phyloP scores from a whole-genome alignment of 2,888 invertebrate species.

The Caenorhabditis imperialis region DNA sequence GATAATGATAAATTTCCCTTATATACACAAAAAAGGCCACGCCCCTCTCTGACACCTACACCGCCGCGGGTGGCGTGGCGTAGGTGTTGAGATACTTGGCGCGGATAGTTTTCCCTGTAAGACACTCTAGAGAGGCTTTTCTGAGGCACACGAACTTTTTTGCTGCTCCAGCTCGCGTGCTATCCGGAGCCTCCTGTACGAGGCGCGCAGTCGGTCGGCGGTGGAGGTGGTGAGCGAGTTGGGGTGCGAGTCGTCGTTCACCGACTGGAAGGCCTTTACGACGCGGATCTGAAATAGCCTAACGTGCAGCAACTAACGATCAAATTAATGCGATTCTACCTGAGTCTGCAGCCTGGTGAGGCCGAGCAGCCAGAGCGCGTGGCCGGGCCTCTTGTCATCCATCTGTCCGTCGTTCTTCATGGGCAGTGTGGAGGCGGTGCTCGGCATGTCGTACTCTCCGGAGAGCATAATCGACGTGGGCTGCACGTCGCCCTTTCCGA shows the following conservation, averaged over 20 bases:
- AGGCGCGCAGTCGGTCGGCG: constrained; percentile 75
- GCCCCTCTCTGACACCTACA: too few species aligned
- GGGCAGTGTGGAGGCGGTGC: constrained; percentile 45
- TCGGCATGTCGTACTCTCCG: constrained; percentile 67
- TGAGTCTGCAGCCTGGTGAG: constrained; percentile 76
- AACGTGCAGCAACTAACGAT: constrained; percentile 1
- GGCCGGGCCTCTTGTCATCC: constrained; percentile 71
- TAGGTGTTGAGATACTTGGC: constrained; percentile 33
- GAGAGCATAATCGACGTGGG: constrained; percentile 76
- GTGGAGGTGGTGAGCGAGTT: constrained; percentile 75
- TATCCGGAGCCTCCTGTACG: constrained; percentile 74
- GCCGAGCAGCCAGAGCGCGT: constrained; percentile 76
- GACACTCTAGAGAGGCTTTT: not conserved
- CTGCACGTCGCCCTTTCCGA: constrained; percentile 76
- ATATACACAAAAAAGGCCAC: too few species aligned
- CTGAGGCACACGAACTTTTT: constrained; percentile 69
- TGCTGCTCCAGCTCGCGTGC: constrained; percentile 76
- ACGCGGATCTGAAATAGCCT: constrained; percentile 76
- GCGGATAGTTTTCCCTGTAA: constrained; percentile 6
- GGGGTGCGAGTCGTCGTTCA: constrained; percentile 72
- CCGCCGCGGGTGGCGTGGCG: too few species aligned
- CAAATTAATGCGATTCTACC: constrained; percentile 50
- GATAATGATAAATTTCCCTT: too few species aligned
- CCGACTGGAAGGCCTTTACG: constrained; percentile 76
- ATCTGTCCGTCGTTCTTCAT: constrained; percentile 33